Base-by-base conservation (phyloP, 2,797 vertebrate genomes). In the Chelidonichthys spinosus region DNA sequence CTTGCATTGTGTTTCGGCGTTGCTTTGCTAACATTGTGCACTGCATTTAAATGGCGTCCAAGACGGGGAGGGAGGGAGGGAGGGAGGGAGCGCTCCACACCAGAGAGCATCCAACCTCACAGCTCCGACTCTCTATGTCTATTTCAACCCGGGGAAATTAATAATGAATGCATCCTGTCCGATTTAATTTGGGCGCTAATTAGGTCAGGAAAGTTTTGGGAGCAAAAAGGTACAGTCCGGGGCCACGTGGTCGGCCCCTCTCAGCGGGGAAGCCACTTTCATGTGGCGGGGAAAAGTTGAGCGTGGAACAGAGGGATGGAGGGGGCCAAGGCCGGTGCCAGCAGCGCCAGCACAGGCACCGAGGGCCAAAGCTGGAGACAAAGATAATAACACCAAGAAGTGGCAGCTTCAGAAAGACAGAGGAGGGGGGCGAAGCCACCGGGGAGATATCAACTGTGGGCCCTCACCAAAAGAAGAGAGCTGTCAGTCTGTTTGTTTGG, bases 121-220 rank as follows among this genome's bases (percentile, higher is more conserved):
- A 68, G 56, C 81, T 62, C 69, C 63, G 46, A 74, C 58, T 37
- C 72, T 46, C 68, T 50, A 88, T 74, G 85, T 91, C 89, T 91
- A 91, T 89, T 90, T 87, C 84, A 79, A 62, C 74, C 49, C 44
- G 52, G 79, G 78, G 64, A 85, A 86, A 91, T 93, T 87, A 92
- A 93, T 94, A 93, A 93, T 92, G 87, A 91, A 94, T 85, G 89
- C 82, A 78, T 90, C 84, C 87, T 87, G 86, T 92, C 89, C 72
- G 78, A 89, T 92, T 93, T 90, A 89, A 92, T 91, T 91, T 69
- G 3, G 25, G 64, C 64, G 15, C 89, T 93, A 93, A 93, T 93
- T 94, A 90, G 93, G 94, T 93, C 92, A 91, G 90, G 89, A 92
- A 92, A 92, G 85, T 93, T 25, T 93, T 87, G 86, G 81, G 86